These are phyloP conservation scores for Lithobates sylvaticus DNA, from an alignment of 2,797 vertebrate species.

Conservation along the genomic window DNA sequence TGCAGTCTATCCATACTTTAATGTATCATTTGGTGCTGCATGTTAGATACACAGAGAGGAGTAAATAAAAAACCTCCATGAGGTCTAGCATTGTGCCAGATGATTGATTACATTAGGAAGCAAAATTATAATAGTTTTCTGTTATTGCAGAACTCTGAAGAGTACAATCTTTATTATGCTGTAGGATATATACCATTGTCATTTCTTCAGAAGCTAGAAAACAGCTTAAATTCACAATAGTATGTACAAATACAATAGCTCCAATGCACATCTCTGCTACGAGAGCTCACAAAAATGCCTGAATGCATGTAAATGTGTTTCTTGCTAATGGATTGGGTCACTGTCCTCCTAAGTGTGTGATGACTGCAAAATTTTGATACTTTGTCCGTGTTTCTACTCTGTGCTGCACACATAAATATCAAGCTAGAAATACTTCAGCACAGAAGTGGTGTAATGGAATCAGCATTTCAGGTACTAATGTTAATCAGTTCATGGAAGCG, in stretches of 20 bases:
- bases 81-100: constrained; percentile 17
- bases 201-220: constrained; percentile 29
- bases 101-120: constrained; percentile 49
- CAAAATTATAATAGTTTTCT: constrained; percentile 35
- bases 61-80: constrained; percentile 17
- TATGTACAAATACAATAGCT: constrained; percentile 3
- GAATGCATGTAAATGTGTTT: constrained; percentile 16
- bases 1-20: too few relatives aligned
- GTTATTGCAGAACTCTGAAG: constrained; percentile 21
- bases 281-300: background rate
- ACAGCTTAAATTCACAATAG: constrained; percentile 32
- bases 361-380: background rate
- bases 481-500: background rate
- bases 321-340: constrained; percentile 2
- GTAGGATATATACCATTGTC: constrained; percentile 25
- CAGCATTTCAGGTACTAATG: background rate
- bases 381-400: background rate
- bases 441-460: background rate
- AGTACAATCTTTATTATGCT: constrained; percentile 26
- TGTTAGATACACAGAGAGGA: too few relatives aligned
- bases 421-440: background rate
- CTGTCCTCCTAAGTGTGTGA: background rate
- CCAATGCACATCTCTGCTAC: constrained; percentile 5
- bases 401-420: background rate
- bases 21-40: too few relatives aligned